Percentiles rank a stretch among this genome's conserved stretches.
Evolutionary conservation across 2,113 vertebrate genomes (phyloP).

Genomic region (Pteronura brasiliensis): DNA sequence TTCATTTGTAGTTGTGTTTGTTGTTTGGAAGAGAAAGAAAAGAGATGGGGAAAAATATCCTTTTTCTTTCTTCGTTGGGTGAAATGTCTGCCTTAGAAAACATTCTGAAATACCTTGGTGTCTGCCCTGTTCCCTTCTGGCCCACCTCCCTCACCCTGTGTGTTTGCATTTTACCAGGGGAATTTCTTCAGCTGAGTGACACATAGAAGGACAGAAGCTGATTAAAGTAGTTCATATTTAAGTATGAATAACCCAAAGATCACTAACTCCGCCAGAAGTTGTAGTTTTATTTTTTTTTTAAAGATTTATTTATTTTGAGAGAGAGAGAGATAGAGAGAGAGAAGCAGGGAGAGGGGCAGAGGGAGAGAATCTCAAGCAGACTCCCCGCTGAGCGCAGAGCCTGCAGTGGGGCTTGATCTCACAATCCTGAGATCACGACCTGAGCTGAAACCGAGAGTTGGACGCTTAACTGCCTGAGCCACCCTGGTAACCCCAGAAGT

Average conservation of each 20-base stretch:
- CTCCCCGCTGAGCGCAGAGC: neutral
- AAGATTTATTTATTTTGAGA: neutral
- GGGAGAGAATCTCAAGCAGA: neutral
- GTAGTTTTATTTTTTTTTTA: neutral
- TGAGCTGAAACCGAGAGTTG: neutral
- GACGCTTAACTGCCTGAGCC: neutral
- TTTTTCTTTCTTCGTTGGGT: neutral
- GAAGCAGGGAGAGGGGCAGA: neutral
- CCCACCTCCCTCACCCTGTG: neutral
- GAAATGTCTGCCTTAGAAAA: neutral
- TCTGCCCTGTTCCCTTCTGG: neutral
- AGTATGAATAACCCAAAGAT: neutral
- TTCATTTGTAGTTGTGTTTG: neutral
- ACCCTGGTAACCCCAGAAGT: neutral
- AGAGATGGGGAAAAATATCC: neutral
- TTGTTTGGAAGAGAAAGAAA: neutral
- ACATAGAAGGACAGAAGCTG: neutral
- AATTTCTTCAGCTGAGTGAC: neutral
- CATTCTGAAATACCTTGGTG: neutral
- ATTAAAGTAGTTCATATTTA: neutral
- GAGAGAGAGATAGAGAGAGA: neutral
- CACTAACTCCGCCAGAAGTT: neutral
- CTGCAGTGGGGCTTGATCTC: neutral
- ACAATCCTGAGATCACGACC: neutral
- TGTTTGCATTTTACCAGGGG: neutral